phyloP scores from a whole-genome alignment of 2,797 vertebrate genomes.

The Natrix natrix region DNA sequence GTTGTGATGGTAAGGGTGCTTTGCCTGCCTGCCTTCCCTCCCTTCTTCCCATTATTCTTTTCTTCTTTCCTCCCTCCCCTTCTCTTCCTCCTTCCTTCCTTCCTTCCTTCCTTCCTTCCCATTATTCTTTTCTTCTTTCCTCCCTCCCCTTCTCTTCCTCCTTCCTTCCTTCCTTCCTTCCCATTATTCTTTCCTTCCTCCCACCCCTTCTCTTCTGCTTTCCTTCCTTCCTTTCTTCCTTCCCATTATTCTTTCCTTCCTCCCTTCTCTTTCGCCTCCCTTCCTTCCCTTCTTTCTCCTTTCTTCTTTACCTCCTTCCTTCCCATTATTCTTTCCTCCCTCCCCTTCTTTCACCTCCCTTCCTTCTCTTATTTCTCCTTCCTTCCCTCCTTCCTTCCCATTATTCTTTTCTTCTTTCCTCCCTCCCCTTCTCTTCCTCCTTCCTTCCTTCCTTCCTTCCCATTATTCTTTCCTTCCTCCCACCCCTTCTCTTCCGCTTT shows the following conservation, averaged over 20 bases:
- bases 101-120: neutral
- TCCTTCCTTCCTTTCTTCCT: neutral
- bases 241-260: too few species aligned
- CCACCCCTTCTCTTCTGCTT: too few species aligned
- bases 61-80: neutral
- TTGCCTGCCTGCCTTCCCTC: too few species aligned
- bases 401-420: neutral
- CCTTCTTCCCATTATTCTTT: too few species aligned
- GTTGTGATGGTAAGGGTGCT: conserved; percentile 93
- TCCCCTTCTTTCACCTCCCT: neutral
- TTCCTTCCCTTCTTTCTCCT: neutral
- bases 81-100: too few species aligned
- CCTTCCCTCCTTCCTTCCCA: neutral
- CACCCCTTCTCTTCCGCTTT: too few species aligned
- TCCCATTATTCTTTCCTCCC: too few species aligned
- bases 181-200: too few species aligned
- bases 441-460: neutral
- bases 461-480: neutral
- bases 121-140: neutral
- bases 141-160: too few species aligned
- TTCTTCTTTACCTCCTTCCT: too few species aligned
- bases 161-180: too few species aligned
- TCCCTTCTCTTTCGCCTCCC: neutral
- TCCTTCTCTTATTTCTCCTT: neutral
- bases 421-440: neutral